Evolutionary conservation across 2,888 invertebrate species (phyloP).

Genomic region (Zygaena filipendulae): DNA sequence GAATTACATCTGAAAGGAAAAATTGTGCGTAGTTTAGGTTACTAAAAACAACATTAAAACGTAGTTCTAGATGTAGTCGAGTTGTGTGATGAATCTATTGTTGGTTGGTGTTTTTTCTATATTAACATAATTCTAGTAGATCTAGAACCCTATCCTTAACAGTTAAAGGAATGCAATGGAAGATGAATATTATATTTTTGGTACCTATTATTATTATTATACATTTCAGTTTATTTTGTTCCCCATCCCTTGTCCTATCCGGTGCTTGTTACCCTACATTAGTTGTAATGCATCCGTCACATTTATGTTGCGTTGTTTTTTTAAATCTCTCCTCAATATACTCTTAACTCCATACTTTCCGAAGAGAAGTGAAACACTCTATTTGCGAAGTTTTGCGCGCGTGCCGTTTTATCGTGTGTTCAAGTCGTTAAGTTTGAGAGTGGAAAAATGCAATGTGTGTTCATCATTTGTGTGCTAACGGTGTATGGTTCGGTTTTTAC

Average conservation of each 20-base stretch:
- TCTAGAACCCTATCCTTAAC: constrained; percentile 41
- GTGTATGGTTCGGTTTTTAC: constrained; percentile 31
- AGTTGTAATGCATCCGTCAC: constrained; percentile 28
- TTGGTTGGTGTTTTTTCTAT: too few species aligned
- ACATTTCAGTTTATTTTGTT: constrained; percentile 67
- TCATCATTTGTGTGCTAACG: constrained; percentile 52
- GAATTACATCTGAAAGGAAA: too few species aligned
- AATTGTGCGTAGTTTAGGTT: too few species aligned
- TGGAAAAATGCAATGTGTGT: constrained; percentile 31
- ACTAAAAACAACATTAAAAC: too few species aligned
- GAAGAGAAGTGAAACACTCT: background rate
- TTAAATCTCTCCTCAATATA: constrained; percentile 20
- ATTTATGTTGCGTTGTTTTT: too few species aligned
- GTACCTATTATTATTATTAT: constrained; percentile 55
- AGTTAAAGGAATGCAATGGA: constrained; percentile 43
- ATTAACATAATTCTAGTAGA: constrained; percentile 26
- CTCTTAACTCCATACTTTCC: too few species aligned
- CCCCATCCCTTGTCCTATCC: constrained; percentile 30
- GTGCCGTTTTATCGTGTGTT: constrained; percentile 20
- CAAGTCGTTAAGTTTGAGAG: constrained; percentile 17
- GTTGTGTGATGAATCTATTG: too few species aligned
- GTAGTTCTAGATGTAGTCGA: too few species aligned
- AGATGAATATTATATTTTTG: constrained; percentile 40
- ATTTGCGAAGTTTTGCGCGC: constrained; percentile 8
- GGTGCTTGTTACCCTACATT: constrained; percentile 37